Conservation (phyloP, 2,797 vertebrate species). For the Gambelia wislizenii region DNA sequence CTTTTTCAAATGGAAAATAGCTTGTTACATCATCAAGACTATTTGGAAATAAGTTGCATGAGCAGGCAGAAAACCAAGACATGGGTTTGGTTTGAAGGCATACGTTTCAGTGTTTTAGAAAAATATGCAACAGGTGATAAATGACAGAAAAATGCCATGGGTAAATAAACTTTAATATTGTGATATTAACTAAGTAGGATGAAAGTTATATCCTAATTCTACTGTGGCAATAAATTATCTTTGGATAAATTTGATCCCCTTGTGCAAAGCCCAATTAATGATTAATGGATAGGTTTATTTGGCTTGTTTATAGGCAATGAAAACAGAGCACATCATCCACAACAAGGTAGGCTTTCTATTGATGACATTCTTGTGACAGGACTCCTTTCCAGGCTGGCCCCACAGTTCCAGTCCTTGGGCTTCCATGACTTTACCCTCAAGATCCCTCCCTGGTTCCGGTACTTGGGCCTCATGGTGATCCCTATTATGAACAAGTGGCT, state of each 20-base stretch:
- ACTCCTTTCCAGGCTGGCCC: too few relatives aligned
- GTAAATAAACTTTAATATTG: conserved; percentile 10
- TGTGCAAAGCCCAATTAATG: neutral
- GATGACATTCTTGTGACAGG: too few relatives aligned
- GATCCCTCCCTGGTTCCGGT: too few relatives aligned
- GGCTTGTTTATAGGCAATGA: conserved; percentile 37
- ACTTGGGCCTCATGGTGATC: too few relatives aligned
- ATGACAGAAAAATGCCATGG: neutral
- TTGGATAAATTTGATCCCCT: neutral
- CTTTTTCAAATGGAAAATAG: neutral
- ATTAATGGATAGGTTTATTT: neutral
- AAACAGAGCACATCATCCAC: neutral
- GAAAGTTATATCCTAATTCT: conserved; percentile 4
- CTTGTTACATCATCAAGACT: neutral
- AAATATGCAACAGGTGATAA: neutral
- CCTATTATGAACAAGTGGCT: too few relatives aligned
- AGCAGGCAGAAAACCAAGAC: too few relatives aligned
- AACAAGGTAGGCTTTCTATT: neutral
- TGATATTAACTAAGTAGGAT: neutral
- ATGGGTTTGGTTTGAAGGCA: neutral
- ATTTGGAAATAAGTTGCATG: neutral
- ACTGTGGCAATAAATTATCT: conserved; percentile 38
- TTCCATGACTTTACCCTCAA: too few relatives aligned
- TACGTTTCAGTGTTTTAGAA: neutral
- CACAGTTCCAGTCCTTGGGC: too few relatives aligned